Evolutionary conservation across 2,888 invertebrate genomes (phyloP), one percentile per base, ranked within the genome.

Genomic region (Drosophila rubida): DNA sequence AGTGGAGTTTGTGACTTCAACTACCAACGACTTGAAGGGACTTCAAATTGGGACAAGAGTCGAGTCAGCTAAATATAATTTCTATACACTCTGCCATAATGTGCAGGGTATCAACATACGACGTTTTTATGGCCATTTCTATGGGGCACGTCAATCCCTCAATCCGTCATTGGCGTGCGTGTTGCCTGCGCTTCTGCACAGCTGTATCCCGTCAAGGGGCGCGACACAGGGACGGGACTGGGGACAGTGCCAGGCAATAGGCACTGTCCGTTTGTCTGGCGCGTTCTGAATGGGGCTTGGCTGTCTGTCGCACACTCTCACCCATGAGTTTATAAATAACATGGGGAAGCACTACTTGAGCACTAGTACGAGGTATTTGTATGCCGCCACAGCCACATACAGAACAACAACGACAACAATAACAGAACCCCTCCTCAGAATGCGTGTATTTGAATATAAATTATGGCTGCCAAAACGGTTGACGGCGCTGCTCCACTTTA

Each of bases 321-420:
- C 39, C 14, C 13, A 8, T 25, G 55, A 73, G 78, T 71, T 77
- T 81, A 81, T 84, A 81, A 81, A 81, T 81, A 81, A 81, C 74
- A 67, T 51, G 65, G 65, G 66, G 67, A 79, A 70, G 68, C 78
- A 83, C 74, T 81, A 69, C 63, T 83, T 66, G 61, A 70, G 67
- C 62, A 65, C 49, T 42, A 55, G 41, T 59, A 50, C 39, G 49
- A 42, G 49, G 57, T 46, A 37, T 44, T 48, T 23, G 44, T 16
- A 41, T 55, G 27, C 27, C 19, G 35, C 13, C 11, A n/a, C n/a
- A 66, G 14, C 32, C 22, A 30, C 19, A n/a, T 25, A 16, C 27
- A 37, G 14, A 23, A 22, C n/a, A 13, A 22, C 13, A 35, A 35
- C 2, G 3, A 22, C 13, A 22, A 19, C 0, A n/a, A 19, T n/a